Percentiles rank a stretch among this genome's conserved stretches.
Evolutionary conservation across 2,113 vertebrate species (phyloP).

Genomic region (Glareola pratincola): DNA sequence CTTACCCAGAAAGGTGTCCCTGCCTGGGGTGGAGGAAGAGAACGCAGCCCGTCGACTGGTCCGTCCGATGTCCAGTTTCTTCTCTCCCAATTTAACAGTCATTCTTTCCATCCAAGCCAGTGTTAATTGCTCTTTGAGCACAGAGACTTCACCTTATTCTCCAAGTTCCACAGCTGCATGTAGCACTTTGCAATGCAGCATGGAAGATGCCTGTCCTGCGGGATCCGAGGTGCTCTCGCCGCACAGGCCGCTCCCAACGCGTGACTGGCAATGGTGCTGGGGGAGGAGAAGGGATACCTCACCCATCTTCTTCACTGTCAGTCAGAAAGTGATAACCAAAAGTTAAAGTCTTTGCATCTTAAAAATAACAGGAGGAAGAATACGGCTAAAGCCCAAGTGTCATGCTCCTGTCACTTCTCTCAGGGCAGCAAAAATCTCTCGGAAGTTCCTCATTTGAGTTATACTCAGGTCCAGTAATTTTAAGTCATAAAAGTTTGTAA

Average conservation of each 20-base stretch:
- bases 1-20: too few species aligned
- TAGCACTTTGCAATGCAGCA: not conserved
- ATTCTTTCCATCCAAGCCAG: too few species aligned
- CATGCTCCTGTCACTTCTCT: not conserved
- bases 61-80: too few species aligned
- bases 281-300: not conserved
- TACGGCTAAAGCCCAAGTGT: not conserved
- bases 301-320: not conserved
- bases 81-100: too few species aligned
- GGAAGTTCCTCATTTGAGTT: not conserved
- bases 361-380: not conserved
- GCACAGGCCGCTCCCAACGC: rapidly evolving
- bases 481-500: constrained; percentile 18
- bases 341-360: not conserved
- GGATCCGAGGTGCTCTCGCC: rapidly evolving
- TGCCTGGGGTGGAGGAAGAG: too few species aligned
- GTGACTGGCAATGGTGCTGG: rapidly evolving
- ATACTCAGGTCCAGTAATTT: not conserved
- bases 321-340: not conserved
- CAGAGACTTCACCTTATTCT: too few species aligned
- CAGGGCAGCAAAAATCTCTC: not conserved
- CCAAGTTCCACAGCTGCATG: too few species aligned
- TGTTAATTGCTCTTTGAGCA: too few species aligned
- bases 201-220: rapidly evolving
- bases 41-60: too few species aligned